A percentile compares a stretch with the other conserved stretches of the same genome.
Conservation (phyloP, 2,888 invertebrate species). For the Nysson spinosus region DNA sequence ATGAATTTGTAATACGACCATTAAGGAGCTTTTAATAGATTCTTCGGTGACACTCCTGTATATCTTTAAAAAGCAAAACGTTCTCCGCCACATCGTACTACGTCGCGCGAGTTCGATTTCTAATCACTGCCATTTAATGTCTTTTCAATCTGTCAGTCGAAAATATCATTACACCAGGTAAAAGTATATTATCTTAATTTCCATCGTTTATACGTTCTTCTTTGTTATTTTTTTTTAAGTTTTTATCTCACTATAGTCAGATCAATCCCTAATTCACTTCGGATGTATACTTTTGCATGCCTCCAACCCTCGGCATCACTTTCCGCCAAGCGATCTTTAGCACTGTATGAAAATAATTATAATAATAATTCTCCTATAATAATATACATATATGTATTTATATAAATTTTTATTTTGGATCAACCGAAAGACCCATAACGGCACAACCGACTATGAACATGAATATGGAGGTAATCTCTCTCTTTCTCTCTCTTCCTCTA, state of each 20-base stretch:
- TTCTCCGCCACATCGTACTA: conserved; percentile 5
- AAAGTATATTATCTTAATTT: background rate
- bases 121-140: conserved; percentile 12
- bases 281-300: conserved; percentile 4
- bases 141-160: conserved; percentile 39
- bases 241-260: conserved; percentile 22
- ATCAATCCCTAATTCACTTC: conserved; percentile 17
- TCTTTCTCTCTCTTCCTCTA: too few relatives aligned
- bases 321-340: conserved; percentile 10
- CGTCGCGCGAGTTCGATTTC: background rate
- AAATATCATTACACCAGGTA: conserved; percentile 21
- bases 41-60: conserved; percentile 10
- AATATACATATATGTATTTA: conserved; percentile 47
- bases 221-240: background rate
- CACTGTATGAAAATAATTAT: conserved; percentile 40
- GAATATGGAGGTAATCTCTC: too few relatives aligned
- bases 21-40: conserved; percentile 18
- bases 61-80: too few relatives aligned
- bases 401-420: conserved; percentile 18
- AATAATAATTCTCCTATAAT: conserved; percentile 61
- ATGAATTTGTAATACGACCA: conserved; percentile 33
- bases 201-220: background rate
- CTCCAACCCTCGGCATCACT: background rate
- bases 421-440: too few relatives aligned
- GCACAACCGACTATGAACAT: too few relatives aligned